Percentiles rank a stretch among this genome's conserved stretches.
Conservation (phyloP, 2,113 vertebrate species). For the Chroicocephalus ridibundus region DNA sequence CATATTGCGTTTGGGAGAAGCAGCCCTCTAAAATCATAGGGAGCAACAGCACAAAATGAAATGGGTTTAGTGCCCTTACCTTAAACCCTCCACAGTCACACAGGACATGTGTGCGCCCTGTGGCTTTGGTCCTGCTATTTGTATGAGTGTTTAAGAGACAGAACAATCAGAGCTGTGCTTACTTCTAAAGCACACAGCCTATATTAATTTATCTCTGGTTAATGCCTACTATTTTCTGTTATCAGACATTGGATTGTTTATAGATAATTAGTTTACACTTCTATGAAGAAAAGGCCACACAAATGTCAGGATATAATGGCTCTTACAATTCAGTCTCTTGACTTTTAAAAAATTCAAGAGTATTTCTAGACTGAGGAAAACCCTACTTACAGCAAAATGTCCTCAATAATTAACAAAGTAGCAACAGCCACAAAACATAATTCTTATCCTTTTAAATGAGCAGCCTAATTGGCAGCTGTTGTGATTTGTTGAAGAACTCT, state of each 20-base stretch:
- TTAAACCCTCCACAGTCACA: neutral
- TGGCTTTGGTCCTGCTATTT: neutral
- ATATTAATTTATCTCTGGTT: neutral
- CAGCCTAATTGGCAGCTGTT: neutral
- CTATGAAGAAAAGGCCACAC: neutral
- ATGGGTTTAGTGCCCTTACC: neutral
- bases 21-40: neutral
- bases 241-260: neutral
- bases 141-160: neutral
- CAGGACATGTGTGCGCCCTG: neutral
- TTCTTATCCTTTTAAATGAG: neutral
- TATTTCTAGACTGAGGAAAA: neutral
- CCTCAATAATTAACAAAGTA: neutral
- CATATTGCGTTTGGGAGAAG: neutral
- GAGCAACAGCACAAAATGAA: neutral
- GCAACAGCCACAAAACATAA: neutral
- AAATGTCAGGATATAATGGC: neutral
- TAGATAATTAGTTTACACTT: slow-evolving; percentile 10
- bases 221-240: neutral
- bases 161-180: neutral
- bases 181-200: neutral
- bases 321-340: neutral
- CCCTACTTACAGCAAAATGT: neutral
- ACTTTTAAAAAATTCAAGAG: neutral
- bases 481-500: neutral